Conservation (phyloP, 2,113 vertebrate genomes). For the Antigone vipio region DNA sequence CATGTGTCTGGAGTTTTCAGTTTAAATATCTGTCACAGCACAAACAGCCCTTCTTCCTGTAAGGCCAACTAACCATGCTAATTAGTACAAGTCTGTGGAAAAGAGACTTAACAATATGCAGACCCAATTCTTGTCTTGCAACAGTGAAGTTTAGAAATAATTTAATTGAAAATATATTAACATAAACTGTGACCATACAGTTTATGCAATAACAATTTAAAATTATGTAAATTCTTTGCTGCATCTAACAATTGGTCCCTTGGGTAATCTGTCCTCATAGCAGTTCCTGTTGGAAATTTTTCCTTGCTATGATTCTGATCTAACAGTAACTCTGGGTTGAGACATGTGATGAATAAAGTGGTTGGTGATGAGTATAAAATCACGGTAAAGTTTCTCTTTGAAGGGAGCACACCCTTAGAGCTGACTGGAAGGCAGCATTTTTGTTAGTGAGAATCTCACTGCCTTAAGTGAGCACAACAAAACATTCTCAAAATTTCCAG, state of each 20-base stretch:
- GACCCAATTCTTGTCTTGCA: neutral
- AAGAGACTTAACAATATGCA: neutral
- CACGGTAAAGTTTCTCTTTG: neutral
- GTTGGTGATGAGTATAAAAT: neutral
- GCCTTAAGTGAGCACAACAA: neutral
- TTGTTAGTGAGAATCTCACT: neutral
- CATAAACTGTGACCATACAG: neutral
- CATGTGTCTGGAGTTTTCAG: neutral
- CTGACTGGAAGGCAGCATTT: neutral
- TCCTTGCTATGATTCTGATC: neutral
- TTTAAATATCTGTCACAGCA: neutral
- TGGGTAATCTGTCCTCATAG: neutral
- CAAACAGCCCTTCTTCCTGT: neutral
- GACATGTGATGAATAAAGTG: neutral
- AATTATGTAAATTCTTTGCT: neutral
- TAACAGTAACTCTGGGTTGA: neutral
- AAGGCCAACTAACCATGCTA: neutral
- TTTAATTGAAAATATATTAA: neutral
- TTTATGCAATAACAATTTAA: neutral
- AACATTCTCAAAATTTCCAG: neutral
- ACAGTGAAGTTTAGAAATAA: neutral
- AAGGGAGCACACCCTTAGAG: neutral
- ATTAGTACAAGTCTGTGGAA: neutral
- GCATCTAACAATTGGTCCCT: neutral
- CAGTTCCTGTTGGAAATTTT: neutral